Percentiles rank a stretch among this genome's conserved stretches.
These are phyloP conservation scores for Sciurus vulgaris DNA, from an alignment of 2,797 vertebrate genomes.

Conservation along the genomic window DNA sequence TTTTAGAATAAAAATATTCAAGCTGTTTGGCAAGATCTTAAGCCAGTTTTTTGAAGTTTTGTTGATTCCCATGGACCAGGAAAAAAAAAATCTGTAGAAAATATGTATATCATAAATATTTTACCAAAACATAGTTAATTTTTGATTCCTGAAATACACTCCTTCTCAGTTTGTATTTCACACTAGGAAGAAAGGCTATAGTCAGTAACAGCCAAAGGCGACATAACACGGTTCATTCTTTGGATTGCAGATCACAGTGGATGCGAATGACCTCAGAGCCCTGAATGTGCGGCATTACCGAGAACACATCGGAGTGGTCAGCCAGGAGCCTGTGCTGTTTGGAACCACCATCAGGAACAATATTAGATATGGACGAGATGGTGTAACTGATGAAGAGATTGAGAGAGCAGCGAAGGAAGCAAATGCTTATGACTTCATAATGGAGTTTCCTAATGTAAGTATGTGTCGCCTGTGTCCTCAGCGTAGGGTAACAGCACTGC, in stretches of 20 bases:
- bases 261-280: constrained; percentile 77
- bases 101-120: not conserved
- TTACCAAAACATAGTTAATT: constrained; percentile 6
- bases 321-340: constrained; percentile 85
- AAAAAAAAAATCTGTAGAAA: constrained; percentile 22
- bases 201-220: not conserved
- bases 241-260: constrained; percentile 79
- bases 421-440: constrained; percentile 84
- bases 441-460: constrained; percentile 83
- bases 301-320: constrained; percentile 84
- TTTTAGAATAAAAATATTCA: not conserved
- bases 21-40: constrained; percentile 23
- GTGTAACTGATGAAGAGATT: constrained; percentile 83
- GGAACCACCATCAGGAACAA: constrained; percentile 83
- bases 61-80: not conserved
- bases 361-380: constrained; percentile 84
- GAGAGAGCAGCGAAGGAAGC: constrained; percentile 85
- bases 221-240: not conserved
- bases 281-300: constrained; percentile 82
- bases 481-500: not conserved
- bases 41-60: not conserved
- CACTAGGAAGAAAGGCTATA: not conserved
- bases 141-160: not conserved
- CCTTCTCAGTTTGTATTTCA: not conserved
- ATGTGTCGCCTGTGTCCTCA: not conserved